phyloP scores from a whole-genome alignment of 2,797 vertebrate genomes.

The Sparidentex hasta region DNA sequence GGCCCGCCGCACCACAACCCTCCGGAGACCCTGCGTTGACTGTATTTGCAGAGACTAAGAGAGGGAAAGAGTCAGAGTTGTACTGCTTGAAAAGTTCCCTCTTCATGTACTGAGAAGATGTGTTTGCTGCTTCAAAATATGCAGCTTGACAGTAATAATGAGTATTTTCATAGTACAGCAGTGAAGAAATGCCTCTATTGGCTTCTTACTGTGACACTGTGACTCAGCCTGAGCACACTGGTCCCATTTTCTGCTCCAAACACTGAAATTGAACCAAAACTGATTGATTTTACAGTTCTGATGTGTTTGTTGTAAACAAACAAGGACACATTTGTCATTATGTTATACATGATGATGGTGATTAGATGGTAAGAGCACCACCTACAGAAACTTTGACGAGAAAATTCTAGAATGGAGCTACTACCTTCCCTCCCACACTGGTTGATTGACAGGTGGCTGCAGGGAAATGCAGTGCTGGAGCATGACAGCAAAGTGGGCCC shows the following conservation, averaged over 20 bases:
- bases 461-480: conserved; percentile 16
- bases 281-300: too few species aligned
- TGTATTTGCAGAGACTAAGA: conserved; percentile 57
- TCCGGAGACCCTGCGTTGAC: conserved; percentile 57
- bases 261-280: too few species aligned
- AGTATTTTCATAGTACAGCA: not conserved
- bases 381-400: conserved; percentile 15
- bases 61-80: conserved; percentile 24
- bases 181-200: not conserved
- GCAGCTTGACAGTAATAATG: not conserved
- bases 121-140: conserved; percentile 4
- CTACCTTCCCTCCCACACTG: not conserved
- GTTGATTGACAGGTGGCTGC: conserved; percentile 3
- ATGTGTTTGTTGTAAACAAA: too few species aligned
- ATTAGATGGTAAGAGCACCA: conserved; percentile 18
- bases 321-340: too few species aligned
- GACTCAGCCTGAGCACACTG: not conserved
- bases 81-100: conserved; percentile 23
- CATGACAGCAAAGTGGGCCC: not conserved
- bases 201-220: not conserved
- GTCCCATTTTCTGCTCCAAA: not conserved
- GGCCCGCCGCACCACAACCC: conserved; percentile 59
- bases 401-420: conserved; percentile 2
- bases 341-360: too few species aligned
- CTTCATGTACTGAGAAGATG: not conserved